phyloP scores from a whole-genome alignment of 2,888 invertebrate species.

The Lagria hirta region DNA sequence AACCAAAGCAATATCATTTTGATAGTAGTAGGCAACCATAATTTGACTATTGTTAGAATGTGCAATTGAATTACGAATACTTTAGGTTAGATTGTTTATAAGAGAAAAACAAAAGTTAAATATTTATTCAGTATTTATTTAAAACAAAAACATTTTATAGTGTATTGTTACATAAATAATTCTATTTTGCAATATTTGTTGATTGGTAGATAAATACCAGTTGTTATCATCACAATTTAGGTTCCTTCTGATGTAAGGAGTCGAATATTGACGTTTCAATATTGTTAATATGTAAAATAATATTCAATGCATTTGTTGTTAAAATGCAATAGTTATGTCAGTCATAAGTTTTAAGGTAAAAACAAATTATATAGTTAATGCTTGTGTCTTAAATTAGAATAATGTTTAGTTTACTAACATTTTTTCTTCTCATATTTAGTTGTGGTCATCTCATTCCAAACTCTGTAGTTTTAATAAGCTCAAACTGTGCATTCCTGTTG shows the following conservation, averaged over 20 bases:
- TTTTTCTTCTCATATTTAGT: slow-evolving; percentile 28
- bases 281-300: slow-evolving; percentile 27
- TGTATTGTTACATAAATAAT: slow-evolving; percentile 19
- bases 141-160: slow-evolving; percentile 14
- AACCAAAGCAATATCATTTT: slow-evolving; percentile 37
- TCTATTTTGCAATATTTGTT: slow-evolving; percentile 19
- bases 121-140: slow-evolving; percentile 24
- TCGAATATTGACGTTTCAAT: slow-evolving; percentile 16
- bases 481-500: slow-evolving; percentile 41
- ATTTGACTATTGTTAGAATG: slow-evolving; percentile 26
- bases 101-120: slow-evolving; percentile 24
- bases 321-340: slow-evolving; percentile 32
- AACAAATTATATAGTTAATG: slow-evolving; percentile 28
- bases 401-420: slow-evolving; percentile 40
- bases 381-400: slow-evolving; percentile 34
- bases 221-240: slow-evolving; percentile 21
- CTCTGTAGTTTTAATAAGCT: slow-evolving; percentile 33
- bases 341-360: slow-evolving; percentile 24
- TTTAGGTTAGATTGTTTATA: slow-evolving; percentile 32
- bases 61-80: slow-evolving; percentile 21
- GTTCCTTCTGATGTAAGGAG: slow-evolving; percentile 18
- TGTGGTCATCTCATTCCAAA: slow-evolving; percentile 40
- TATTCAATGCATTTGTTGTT: slow-evolving; percentile 33
- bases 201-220: slow-evolving; percentile 12
- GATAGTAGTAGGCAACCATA: slow-evolving; percentile 10